phyloP scores from a whole-genome alignment of 2,797 vertebrate species.

The Helarctos malayanus region DNA sequence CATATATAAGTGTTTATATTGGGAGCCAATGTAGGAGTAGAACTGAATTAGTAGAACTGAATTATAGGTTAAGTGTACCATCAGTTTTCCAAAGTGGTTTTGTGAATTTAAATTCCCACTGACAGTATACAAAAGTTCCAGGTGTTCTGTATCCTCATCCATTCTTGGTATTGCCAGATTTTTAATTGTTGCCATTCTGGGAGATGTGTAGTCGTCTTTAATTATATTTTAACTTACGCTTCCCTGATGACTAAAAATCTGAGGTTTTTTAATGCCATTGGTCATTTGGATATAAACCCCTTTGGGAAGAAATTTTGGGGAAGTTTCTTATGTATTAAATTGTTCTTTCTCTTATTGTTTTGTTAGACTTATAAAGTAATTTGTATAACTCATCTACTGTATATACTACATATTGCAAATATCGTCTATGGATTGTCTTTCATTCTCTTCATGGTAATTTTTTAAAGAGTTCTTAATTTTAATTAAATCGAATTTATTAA shows the following conservation, averaged over 20 bases:
- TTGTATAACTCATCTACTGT: neutral
- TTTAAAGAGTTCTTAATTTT: neutral
- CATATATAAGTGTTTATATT: neutral
- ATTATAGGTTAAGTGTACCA: neutral
- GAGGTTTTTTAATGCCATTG: neutral
- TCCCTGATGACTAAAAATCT: neutral
- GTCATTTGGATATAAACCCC: neutral
- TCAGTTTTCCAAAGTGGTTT: neutral
- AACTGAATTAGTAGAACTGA: neutral
- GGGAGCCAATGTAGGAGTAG: neutral
- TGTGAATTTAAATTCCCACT: neutral
- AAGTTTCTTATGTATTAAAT: neutral
- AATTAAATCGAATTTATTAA: neutral
- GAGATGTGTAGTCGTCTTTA: neutral
- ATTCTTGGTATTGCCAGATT: neutral
- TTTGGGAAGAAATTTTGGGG: neutral
- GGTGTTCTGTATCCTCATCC: neutral
- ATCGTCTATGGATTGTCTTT: neutral
- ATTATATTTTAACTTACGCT: constrained; percentile 20
- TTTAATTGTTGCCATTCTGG: neutral
- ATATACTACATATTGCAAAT: neutral
- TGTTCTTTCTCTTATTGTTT: neutral
- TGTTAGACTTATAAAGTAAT: neutral
- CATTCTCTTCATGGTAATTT: neutral
- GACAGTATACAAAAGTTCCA: neutral